A percentile compares a stretch with the other conserved stretches of the same genome.
phyloP scores from a whole-genome alignment of 2,888 invertebrate species.

The Oscheius sp. region DNA sequence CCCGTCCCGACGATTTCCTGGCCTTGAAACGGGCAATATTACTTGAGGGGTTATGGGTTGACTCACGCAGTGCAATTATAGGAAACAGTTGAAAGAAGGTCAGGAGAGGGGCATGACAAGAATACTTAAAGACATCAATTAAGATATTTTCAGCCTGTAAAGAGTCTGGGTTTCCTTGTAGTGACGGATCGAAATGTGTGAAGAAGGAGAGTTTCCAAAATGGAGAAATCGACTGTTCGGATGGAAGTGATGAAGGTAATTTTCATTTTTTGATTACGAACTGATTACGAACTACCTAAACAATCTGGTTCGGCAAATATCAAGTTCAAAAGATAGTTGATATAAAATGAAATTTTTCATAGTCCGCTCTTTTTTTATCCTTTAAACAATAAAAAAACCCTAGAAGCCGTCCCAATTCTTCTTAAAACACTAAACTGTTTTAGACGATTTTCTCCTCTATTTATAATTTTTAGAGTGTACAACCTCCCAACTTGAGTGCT shows the following conservation, averaged over 20 bases:
- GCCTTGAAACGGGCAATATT: background rate
- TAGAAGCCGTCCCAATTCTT: too few species aligned
- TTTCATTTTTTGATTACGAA: too few species aligned
- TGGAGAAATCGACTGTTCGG: slow-evolving; percentile 72
- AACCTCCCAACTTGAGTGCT: slow-evolving; percentile 71
- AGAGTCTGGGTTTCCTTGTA: slow-evolving; percentile 71
- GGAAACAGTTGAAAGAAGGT: too few species aligned
- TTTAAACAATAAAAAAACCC: too few species aligned
- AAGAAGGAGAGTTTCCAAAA: slow-evolving; percentile 70
- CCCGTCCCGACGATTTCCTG: too few species aligned
- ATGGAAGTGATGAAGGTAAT: slow-evolving; percentile 72
- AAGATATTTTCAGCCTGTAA: slow-evolving; percentile 70
- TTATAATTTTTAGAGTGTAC: slow-evolving; percentile 70
- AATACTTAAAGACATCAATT: background rate
- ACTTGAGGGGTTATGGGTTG: background rate
- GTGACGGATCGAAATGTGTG: slow-evolving; percentile 68
- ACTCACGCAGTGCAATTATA: background rate
- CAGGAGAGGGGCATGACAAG: background rate
- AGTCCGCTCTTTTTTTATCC: too few species aligned
- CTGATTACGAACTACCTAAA: too few species aligned
- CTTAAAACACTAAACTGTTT: too few species aligned
- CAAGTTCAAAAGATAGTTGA: too few species aligned
- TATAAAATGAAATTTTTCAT: too few species aligned
- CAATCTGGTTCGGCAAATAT: too few species aligned
- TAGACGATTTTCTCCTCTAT: slow-evolving; percentile 22